Conservation (phyloP, 35 echinoderm and acorn worm species). For the Apostichopus japonicus region DNA sequence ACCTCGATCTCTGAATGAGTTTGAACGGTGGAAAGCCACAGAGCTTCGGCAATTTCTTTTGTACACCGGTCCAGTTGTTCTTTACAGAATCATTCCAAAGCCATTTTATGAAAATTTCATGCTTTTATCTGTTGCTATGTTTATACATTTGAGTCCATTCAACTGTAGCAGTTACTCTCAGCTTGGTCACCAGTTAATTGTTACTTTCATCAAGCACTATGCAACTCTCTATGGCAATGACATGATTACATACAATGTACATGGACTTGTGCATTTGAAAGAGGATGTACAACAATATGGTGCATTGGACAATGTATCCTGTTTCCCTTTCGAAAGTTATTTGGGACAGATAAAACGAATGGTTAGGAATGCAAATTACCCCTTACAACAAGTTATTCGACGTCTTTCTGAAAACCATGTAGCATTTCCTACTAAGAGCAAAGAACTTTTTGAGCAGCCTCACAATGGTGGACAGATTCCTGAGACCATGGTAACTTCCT, state of each 20-base stretch:
- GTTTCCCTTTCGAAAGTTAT: conserved; percentile 44
- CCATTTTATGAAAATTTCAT: conserved; percentile 5
- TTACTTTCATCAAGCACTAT: conserved; percentile 34
- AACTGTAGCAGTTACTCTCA: neutral
- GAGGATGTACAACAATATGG: too few species aligned
- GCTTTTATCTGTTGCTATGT: conserved; percentile 45
- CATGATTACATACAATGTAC: neutral
- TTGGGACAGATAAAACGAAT: conserved; percentile 57
- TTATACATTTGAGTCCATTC: neutral
- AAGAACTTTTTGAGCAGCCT: too few species aligned
- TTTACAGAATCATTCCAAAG: neutral
- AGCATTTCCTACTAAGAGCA: too few species aligned
- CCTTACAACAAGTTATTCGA: conserved; percentile 51
- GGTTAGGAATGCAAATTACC: conserved; percentile 52
- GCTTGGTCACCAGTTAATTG: conserved; percentile 28
- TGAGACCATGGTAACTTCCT: too few species aligned
- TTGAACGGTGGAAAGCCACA: conserved; percentile 31
- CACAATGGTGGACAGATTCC: too few species aligned
- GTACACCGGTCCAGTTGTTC: conserved; percentile 45
- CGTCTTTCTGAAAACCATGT: too few species aligned
- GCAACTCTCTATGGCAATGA: conserved; percentile 35
- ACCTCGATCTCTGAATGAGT: neutral
- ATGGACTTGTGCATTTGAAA: neutral
- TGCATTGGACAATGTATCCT: too few species aligned
- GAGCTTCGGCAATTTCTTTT: conserved; percentile 26